Evolutionary conservation across 1,140 invertebrate species (phyloP).

Genomic region (Hycleus phaleratus): DNA sequence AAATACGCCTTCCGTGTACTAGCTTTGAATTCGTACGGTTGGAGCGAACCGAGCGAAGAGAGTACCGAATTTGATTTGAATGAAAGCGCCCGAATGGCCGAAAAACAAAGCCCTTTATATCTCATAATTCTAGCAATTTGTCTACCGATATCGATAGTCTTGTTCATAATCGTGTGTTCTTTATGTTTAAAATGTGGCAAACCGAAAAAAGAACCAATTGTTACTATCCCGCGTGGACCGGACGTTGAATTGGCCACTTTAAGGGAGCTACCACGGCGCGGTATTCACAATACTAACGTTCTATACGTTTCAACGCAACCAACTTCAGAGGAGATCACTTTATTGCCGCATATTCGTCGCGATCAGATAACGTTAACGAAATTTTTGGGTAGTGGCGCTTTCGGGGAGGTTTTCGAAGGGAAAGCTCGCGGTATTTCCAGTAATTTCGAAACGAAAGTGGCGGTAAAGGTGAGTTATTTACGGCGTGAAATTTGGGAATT

Average conservation of each 20-base stretch:
- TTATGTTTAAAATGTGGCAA: slow-evolving; percentile 29
- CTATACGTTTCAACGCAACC: slow-evolving; percentile 56
- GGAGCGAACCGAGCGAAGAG: slow-evolving; percentile 57
- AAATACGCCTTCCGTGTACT: slow-evolving; percentile 64
- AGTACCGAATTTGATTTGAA: slow-evolving; percentile 46
- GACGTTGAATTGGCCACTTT: slow-evolving; percentile 82
- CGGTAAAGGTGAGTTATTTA: slow-evolving; percentile 64
- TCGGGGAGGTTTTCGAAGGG: slow-evolving; percentile 94
- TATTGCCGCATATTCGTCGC: slow-evolving; percentile 72
- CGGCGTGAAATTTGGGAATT: slow-evolving; percentile 8
- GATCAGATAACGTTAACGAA: slow-evolving; percentile 72
- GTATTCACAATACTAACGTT: slow-evolving; percentile 71
- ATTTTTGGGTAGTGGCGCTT: slow-evolving; percentile 91
- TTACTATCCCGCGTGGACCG: slow-evolving; percentile 43
- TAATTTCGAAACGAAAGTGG: slow-evolving; percentile 58
- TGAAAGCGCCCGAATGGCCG: slow-evolving; percentile 49
- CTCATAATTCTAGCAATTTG: slow-evolving; percentile 52
- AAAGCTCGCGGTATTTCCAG: slow-evolving; percentile 58
- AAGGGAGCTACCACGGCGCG: slow-evolving; percentile 67
- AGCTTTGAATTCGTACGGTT: slow-evolving; percentile 75
- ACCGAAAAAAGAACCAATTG: slow-evolving; percentile 23
- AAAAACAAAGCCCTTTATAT: slow-evolving; percentile 48
- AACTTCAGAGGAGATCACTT: slow-evolving; percentile 55
- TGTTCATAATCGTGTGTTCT: slow-evolving; percentile 39
- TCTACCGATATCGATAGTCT: slow-evolving; percentile 43